Base-by-base conservation (phyloP, 2,113 vertebrate species). In the Macquaria australasica region DNA sequence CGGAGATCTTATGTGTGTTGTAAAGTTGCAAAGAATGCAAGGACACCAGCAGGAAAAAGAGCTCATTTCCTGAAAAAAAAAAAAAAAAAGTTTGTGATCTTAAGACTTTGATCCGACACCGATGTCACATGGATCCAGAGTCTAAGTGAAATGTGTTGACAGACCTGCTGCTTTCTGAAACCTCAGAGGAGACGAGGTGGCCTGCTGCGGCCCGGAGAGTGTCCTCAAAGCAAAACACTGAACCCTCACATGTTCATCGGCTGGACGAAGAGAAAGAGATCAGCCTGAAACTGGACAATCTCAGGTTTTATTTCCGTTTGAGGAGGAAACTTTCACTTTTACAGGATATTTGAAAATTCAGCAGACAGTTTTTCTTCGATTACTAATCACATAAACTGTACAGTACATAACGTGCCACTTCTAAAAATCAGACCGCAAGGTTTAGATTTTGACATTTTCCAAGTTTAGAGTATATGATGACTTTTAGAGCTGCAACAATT, bases 141-240 rank as follows among this genome's bases (percentile, higher is more conserved):
- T 69, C 14, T 69, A 69, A 88, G 78, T 87, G 68, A 83, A 83
- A 85, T 5, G 67, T 64, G 89, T 72, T 5, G 82, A 91, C 81
- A 4, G 79, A 85, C 58, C 5, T 43, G 67, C 66, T 48, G 73
- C 62, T 83, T 25, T 86, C 59, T 64, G 77, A 70, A 28, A 16
- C n/a, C 70, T 60, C 82, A 37, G 74, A 70, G 77, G 41, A 60
- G 56, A 56, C 20, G n/a, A 62, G 63, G 66, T 10, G 80, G 64
- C 64, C 28, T 6, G 45, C 56, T 10, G 73, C 23, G 73, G 34
- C 45, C 55, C 11, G 15, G 15, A 74, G 48, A 67, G 39, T 6
- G 71, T 37, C 53, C 80, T 59, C 48, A 23, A 41, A 75, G 39
- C 14, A 28, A 58, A 82, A 69, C 62, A 41, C 39, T 25, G 28